These are phyloP conservation scores for Phainopepla nitens DNA, from an alignment of 2,113 vertebrate genomes.

Conservation along the genomic window DNA sequence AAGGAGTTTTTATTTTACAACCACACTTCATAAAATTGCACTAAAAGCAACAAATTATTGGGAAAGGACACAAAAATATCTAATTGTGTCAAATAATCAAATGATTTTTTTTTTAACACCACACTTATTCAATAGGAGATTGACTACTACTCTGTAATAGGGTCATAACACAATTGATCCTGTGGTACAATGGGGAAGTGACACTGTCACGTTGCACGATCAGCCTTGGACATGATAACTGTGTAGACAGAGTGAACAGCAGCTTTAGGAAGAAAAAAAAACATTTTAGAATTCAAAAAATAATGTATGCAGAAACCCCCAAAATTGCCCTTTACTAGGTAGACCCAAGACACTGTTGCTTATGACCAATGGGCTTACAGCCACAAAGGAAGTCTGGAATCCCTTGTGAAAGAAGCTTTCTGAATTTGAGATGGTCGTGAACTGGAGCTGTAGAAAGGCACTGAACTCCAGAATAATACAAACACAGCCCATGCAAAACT, in stretches of 20 bases:
- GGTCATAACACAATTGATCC: neutral
- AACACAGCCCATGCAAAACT: neutral
- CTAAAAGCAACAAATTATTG: neutral
- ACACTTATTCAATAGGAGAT: neutral
- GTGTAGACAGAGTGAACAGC: neutral
- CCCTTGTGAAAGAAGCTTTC: neutral
- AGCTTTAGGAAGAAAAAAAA: neutral
- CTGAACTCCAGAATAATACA: neutral
- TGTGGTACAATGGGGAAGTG: too few relatives aligned
- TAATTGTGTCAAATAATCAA: neutral
- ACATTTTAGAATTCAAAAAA: neutral
- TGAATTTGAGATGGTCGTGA: neutral
- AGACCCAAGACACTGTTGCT: neutral
- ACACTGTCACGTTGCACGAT: neutral
- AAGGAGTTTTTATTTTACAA: neutral
- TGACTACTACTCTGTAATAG: neutral
- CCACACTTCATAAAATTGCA: neutral
- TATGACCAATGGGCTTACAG: neutral
- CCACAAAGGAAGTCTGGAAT: neutral
- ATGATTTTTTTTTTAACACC: fast-evolving
- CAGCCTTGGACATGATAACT: neutral
- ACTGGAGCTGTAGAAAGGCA: neutral
- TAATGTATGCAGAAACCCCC: neutral
- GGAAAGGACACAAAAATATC: neutral
- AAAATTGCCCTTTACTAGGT: neutral